phyloP scores from a whole-genome alignment of 92 coral and sea anemone genomes.

The Palythoa grandis region DNA sequence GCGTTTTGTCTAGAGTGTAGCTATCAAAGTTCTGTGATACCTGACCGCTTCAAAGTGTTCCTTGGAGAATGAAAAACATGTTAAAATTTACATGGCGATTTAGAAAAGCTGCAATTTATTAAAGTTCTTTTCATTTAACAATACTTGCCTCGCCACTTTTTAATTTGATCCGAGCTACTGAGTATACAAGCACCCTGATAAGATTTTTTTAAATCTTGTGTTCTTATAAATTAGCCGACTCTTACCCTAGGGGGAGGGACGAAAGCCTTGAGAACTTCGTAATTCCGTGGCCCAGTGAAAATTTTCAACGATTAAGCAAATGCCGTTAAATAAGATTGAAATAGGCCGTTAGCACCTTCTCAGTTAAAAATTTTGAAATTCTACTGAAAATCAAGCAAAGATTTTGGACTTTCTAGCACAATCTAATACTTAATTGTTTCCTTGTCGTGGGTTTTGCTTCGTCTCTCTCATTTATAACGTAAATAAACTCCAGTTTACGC shows the following conservation, averaged over 20 bases:
- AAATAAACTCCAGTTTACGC: background rate
- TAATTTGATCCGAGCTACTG: background rate
- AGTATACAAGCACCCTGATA: no score
- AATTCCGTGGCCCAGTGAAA: background rate
- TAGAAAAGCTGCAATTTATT: background rate
- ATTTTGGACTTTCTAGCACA: background rate
- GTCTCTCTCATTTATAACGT: background rate
- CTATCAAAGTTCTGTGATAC: background rate
- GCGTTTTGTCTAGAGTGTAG: background rate
- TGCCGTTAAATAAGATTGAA: background rate
- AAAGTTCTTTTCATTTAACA: background rate
- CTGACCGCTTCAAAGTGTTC: conserved; percentile 8
- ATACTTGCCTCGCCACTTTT: background rate
- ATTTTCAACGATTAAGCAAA: background rate
- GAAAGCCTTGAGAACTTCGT: no score
- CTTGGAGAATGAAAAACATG: background rate
- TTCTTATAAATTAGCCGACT: no score
- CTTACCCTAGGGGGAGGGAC: no score
- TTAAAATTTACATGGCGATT: background rate
- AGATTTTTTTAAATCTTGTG: no score
- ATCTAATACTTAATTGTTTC: background rate
- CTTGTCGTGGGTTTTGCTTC: background rate
- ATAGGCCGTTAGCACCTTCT: background rate
- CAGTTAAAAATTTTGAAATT: background rate
- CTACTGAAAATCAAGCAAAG: background rate